Base-by-base conservation (phyloP, 92 coral and sea anemone species). In the Paramuricea clavata region DNA sequence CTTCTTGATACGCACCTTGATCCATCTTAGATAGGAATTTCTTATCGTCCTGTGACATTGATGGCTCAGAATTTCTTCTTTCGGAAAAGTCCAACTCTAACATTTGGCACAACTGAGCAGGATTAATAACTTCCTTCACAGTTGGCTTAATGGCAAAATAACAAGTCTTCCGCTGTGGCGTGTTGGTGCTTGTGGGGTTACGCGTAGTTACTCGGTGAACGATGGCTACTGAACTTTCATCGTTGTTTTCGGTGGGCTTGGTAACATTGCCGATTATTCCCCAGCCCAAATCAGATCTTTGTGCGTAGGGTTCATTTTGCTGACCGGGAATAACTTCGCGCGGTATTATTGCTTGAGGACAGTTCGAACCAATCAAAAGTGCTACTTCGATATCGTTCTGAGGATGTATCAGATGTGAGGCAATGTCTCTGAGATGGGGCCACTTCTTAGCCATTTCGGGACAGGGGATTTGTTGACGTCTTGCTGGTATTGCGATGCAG, bases 211-310 rank as follows among this genome's bases (percentile, higher is more conserved):
- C 68, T 60, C 68, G 3, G 68, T 60, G 68, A 22, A 26, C 68
- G 31, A 60, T 60, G 12, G 33, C 68, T 22, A 30, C 30, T 1
- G 30, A 5, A 60, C 32, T 15, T 60, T 60, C 83, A 28, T 78
- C 30, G 17, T 27, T 17, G 67, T 54, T 49, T 36, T 64, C 60
- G 12, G 19, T 23, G 1, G 47, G 74, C 35, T 49, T 52, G 70
- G 42, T 35, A 35, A 81, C 67, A 17, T 83, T 52, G 15, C 93
- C 88, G 15, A 87, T 87, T 49, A 90, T 93, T 16, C 91, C 92
- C 94, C 93, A 91, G 0, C 95, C 92, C 16, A 93, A 80, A 6
- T 25, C 85, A 26, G 93, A 71, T 78, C 91, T 81, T 85, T 65
- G 79, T 47, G 87, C 88, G 59, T 90, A 87, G 3, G 93, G 93